Conservation (phyloP, 2,888 invertebrate genomes). For the Chloroclystis v-ata region DNA sequence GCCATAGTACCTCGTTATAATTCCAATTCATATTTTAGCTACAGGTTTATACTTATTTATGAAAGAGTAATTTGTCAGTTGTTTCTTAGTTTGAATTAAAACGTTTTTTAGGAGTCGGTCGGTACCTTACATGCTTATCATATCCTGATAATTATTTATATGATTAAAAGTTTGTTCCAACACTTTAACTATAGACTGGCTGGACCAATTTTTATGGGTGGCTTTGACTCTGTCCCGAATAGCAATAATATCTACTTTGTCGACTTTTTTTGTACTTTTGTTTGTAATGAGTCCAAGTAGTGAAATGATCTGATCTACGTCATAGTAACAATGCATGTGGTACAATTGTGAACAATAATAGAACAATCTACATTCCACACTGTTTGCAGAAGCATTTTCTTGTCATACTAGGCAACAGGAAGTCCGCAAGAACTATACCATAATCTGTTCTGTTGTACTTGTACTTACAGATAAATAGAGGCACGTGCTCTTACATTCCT, state of each 20-base stretch:
- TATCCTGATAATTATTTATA: too few species aligned
- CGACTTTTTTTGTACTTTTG: too few species aligned
- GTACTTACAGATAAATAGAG: neutral
- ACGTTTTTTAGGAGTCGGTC: neutral
- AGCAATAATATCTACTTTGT: too few species aligned
- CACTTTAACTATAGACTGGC: too few species aligned
- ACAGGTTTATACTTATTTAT: constrained; percentile 1
- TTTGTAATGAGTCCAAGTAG: constrained; percentile 5
- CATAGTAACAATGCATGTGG: constrained; percentile 26
- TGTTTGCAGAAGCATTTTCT: constrained; percentile 69
- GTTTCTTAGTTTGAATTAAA: neutral
- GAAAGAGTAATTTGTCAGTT: neutral
- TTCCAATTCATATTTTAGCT: too few species aligned
- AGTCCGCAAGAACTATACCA: constrained; percentile 43
- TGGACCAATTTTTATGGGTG: too few species aligned
- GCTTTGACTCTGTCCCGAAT: too few species aligned
- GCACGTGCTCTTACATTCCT: neutral
- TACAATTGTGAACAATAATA: constrained; percentile 55
- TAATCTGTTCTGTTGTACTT: too few species aligned
- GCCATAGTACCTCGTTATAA: constrained; percentile 7
- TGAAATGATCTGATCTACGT: constrained; percentile 9
- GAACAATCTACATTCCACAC: constrained; percentile 66
- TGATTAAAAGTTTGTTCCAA: too few species aligned
- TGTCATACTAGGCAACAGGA: constrained; percentile 63
- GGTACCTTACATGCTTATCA: neutral